These are phyloP conservation scores for Drosophila macrospina DNA, from an alignment of 2,888 invertebrate genomes.

Conservation along the genomic window DNA sequence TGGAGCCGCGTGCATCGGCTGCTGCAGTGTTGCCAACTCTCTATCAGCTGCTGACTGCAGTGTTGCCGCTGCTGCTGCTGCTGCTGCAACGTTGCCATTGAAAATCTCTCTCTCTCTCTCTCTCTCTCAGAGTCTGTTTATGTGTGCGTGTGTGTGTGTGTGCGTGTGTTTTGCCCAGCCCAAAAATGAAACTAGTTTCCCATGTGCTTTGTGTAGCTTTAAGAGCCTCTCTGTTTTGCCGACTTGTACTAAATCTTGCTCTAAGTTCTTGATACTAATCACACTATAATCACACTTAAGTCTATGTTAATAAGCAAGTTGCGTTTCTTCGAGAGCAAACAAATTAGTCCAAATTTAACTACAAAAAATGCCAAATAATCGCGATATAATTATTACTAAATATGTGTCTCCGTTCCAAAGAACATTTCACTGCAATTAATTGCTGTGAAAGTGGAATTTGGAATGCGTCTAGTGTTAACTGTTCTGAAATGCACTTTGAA, in stretches of 20 bases:
- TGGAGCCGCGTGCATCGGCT: constrained; percentile 78
- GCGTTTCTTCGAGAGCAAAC: constrained; percentile 3
- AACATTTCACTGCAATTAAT: not conserved
- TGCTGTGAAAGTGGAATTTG: too few relatives aligned
- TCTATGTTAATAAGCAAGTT: constrained; percentile 21
- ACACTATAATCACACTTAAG: constrained; percentile 11
- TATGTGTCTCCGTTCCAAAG: not conserved
- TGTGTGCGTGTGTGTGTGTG: not conserved
- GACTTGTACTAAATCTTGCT: constrained; percentile 40
- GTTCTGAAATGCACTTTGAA: too few relatives aligned
- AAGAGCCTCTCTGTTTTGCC: constrained; percentile 67
- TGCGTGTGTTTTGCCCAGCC: not conserved
- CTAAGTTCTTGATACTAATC: constrained; percentile 52
- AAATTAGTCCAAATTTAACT: constrained; percentile 19
- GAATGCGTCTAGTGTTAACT: not conserved
- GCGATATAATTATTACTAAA: constrained; percentile 1
- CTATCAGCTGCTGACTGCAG: constrained; percentile 19
- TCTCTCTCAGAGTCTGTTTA: not conserved
- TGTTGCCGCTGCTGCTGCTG: constrained; percentile 7
- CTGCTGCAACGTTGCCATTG: constrained; percentile 40
- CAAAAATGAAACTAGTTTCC: constrained; percentile 5
- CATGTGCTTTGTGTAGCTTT: constrained; percentile 74
- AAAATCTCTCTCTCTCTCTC: constrained; percentile 25
- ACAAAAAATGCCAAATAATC: constrained; percentile 5
- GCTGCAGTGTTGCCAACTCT: constrained; percentile 30